Evolutionary conservation across 2,113 vertebrate species (phyloP), one percentile per base, ranked within the genome.

Genomic region (Siniperca chuatsi): DNA sequence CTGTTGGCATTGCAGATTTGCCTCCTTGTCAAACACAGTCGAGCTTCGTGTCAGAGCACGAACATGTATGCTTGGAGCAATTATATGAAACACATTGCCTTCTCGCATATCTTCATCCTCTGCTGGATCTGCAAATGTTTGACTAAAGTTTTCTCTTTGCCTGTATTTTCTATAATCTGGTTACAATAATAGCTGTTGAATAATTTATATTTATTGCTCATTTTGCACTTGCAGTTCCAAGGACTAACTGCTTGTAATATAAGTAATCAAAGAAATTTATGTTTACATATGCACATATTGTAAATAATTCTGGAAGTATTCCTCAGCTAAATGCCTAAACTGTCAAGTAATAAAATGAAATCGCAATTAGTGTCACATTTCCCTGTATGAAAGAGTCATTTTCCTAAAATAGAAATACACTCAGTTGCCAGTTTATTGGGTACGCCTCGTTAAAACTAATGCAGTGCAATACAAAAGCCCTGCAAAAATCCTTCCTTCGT

Each of bases 21-120:
- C 75, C 75, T 85, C 69, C 89, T 92, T 90, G 90, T 93, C 87
- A 86, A 85, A 93, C 92, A 91, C 35, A 82, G 83, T 72, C 13
- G 29, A 77, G 89, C 76, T 79, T 90, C 62, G 37, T 89, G 92
- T 92, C 84, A 60, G 69, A 72, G 68, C 76, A 8, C 58, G 25
- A 64, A 82, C 78, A 50, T 76, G 75, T 81, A 60, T 68, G 68
- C 78, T 83, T 5, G 20, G 33, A 84, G 93, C 87, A 64, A 73
- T 84, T 79, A 66, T 54, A 74, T 66, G 67, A 78, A 85, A 78
- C 83, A 82, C 61, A 33, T 50, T 62, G 57, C 50, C 67, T 35
- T 58, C 29, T 37, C 33, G 9, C 75, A 54, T 33, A 25, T 78
- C 55, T 78, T 35, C 40, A 83, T 67, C 71, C 54, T 46, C 68